Evolutionary conservation across 2,797 vertebrate genomes (phyloP), one percentile per base, ranked within the genome.

Genomic region (Hoplostethus mediterraneus): DNA sequence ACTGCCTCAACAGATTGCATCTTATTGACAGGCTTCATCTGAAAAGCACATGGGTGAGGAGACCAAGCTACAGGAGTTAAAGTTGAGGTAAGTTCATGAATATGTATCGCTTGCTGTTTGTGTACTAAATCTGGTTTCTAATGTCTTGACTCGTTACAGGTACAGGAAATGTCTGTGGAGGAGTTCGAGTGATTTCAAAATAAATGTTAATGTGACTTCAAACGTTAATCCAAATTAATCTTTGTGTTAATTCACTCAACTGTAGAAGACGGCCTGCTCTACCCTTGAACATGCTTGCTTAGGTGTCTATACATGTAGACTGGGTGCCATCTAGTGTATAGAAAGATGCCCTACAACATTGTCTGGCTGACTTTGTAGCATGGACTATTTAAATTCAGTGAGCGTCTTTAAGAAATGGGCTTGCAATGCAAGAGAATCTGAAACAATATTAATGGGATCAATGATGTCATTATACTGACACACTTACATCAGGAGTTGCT

Each of bases 241-340:
- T 13, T 1, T 14, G 13, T 14, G 44, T 45, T 45, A 45, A 45
- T 14, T 45, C 33, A 42, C 10, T 42, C 40, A 42, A 9, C 3
- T 42, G 40, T 42, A 10, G 40, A 2, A 12, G 40, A 42, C 40
- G 11, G 40, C 44, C 16, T 45, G 44, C 5, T 3, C 44, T 14
- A 14, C 44, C 5, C 13, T 14, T 14, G 1, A 14, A 13, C 12
- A 45, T 45, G 44, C 13, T 14, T 13, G 4, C 44, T 14, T 45
- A 45, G 3, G 5, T 45, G 12, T 45, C 13, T 14, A 3, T 59
- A 9, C 13, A 0, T 73, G 54, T 48, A 2, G 45, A 16, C 1
- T 52, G 76, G 40, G 33, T 67, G 85, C 81, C 82, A 63, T 77
- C 85, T 86, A 75, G 64, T 81, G 85, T 47, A 7, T 30, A 45